phyloP scores from a whole-genome alignment of 2,113 vertebrate genomes.

The Platycercus adscitus region DNA sequence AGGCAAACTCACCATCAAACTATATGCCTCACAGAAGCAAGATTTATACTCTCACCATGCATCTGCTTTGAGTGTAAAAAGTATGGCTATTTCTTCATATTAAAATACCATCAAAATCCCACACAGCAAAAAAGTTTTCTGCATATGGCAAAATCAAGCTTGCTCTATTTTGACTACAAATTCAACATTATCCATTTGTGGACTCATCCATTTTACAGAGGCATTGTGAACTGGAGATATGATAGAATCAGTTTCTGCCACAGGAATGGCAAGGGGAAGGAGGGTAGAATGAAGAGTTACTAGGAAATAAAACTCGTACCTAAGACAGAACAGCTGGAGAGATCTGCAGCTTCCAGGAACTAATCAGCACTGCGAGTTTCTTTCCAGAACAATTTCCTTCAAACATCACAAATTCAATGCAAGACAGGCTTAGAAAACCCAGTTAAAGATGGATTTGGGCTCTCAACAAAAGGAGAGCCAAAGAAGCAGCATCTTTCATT shows the following conservation, averaged over 20 bases:
- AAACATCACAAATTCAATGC: neutral
- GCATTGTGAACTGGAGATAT: neutral
- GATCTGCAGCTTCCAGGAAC: neutral
- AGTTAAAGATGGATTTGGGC: neutral
- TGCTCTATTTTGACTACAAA: neutral
- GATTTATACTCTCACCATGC: neutral
- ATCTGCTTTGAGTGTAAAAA: neutral
- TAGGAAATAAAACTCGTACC: neutral
- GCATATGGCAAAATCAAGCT: neutral
- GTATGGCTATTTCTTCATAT: neutral
- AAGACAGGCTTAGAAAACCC: neutral
- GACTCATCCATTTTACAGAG: neutral
- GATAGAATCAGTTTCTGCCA: neutral
- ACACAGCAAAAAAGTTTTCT: neutral
- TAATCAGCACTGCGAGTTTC: neutral
- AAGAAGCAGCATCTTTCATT: neutral
- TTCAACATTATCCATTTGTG: neutral
- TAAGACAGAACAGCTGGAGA: neutral
- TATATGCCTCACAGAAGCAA: neutral
- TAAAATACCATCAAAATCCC: neutral
- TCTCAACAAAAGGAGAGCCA: neutral
- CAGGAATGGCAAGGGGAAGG: neutral
- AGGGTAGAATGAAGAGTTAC: neutral
- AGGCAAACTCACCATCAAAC: neutral
- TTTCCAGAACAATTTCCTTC: neutral